Evolutionary conservation across 2,888 invertebrate genomes (phyloP), one percentile per base, ranked within the genome.

Genomic region (Acrobasis consociella): DNA sequence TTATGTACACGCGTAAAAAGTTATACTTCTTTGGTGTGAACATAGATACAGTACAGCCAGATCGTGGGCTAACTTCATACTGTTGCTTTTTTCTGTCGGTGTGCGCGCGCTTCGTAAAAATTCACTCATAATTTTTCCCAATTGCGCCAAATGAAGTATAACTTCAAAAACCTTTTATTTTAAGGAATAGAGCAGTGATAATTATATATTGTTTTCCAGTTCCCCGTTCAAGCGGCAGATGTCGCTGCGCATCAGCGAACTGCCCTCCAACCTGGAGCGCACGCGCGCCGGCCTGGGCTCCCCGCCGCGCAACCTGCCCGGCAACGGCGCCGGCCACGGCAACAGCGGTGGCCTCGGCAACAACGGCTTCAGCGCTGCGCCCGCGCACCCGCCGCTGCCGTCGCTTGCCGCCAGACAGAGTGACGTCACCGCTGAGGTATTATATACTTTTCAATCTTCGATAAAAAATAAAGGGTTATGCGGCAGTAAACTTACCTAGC

Each of bases 161-260:
- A n/a, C n/a, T n/a, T n/a, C n/a, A n/a, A n/a, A n/a, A n/a, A n/a
- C n/a, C n/a, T n/a, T n/a, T n/a, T n/a, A n/a, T n/a, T n/a, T n/a
- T 22, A 22, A 22, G 22, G 22, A 3, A 22, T 22, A 22, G 22
- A 22, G 22, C 3, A 22, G 22, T 22, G 8, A 31, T 31, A 7
- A 31, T 0, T 31, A 2, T 3, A 7, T 7, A 46, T 3, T 9
- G 58, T 46, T 77, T n/a, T 95, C 93, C 87, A 97, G 96, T 78
- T 98, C 98, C 16, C 99, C 97, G 67, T 99, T 97, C 93, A 99
- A 99, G 93, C 94, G 99, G 53, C 98, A 99, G 87, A 96, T 99
- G 94, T 99, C 99, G 67, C 94, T 99, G 70, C 96, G 99, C 68
- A 96, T 99, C 76, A 97, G 96, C 85, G 99, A 99, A 93, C 94